Evolutionary conservation across 2,797 vertebrate species (phyloP).

Genomic region (Halcyon chelicuti): DNA sequence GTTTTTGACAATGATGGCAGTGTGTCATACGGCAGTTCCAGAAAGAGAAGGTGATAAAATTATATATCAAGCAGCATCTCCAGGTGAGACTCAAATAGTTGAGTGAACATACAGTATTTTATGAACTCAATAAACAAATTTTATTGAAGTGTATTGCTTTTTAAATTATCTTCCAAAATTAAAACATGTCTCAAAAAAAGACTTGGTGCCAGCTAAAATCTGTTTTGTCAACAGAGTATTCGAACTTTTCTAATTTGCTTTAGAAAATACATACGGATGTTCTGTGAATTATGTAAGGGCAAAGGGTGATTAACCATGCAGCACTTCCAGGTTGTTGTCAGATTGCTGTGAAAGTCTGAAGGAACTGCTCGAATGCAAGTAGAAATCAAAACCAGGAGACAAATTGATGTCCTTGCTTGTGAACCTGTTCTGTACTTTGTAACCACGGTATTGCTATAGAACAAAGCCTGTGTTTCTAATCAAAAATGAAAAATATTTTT

Average conservation of each 20-base stretch:
- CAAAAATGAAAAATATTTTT: not conserved
- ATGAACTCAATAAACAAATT: not conserved
- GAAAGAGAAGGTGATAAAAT: conserved; percentile 89
- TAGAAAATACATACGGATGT: not conserved
- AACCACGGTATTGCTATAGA: not conserved
- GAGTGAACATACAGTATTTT: not conserved
- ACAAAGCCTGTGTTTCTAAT: not conserved
- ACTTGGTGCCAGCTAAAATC: not conserved
- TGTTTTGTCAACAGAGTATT: not conserved
- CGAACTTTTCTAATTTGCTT: not conserved
- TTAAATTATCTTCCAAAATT: not conserved
- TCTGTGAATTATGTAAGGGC: not conserved
- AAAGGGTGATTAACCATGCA: not conserved
- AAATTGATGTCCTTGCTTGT: not conserved
- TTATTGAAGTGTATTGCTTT: not conserved
- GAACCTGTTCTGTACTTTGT: not conserved
- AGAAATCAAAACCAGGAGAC: not conserved
- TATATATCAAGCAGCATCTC: conserved; percentile 95
- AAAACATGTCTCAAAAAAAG: not conserved
- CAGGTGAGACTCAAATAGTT: conserved; percentile 82
- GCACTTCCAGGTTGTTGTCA: not conserved
- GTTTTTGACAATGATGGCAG: conserved; percentile 99
- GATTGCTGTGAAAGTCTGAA: not conserved
- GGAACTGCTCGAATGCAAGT: not conserved
- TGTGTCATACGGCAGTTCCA: conserved; percentile 97